These are phyloP conservation scores for Charina bottae DNA, from an alignment of 2,113 vertebrate species.

Conservation along the genomic window DNA sequence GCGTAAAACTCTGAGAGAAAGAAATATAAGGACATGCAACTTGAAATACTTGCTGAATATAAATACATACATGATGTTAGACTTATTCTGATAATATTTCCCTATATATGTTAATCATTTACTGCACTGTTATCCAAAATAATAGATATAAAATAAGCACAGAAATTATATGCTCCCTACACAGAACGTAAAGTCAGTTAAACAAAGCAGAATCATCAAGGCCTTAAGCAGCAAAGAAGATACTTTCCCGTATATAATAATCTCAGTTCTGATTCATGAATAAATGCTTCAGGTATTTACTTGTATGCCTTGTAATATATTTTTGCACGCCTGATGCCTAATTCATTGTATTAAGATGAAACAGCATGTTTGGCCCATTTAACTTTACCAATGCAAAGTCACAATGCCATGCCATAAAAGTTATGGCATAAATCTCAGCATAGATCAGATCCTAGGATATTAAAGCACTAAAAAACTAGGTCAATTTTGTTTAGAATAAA, in stretches of 20 bases:
- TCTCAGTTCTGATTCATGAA: background rate
- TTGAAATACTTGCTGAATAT: background rate
- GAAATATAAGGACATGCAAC: background rate
- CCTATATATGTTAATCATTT: background rate
- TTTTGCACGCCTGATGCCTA: background rate
- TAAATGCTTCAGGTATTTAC: background rate
- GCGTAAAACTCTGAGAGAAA: too few relatives aligned
- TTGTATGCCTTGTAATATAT: background rate
- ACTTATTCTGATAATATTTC: background rate
- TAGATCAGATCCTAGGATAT: background rate
- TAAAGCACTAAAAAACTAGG: background rate
- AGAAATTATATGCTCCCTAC: background rate
- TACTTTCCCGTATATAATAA: background rate
- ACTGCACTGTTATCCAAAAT: background rate
- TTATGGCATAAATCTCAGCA: background rate
- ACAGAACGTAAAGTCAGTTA: background rate
- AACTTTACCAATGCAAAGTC: background rate
- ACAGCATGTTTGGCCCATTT: background rate
- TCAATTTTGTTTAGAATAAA: background rate
- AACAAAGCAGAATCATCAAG: too few relatives aligned
- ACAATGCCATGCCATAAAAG: background rate
- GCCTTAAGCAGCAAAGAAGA: background rate
- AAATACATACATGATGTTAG: too few relatives aligned
- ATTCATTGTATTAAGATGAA: background rate
- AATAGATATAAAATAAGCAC: background rate